Evolutionary conservation across 1,140 invertebrate species (phyloP).

Genomic region (Drepana arcuata): DNA sequence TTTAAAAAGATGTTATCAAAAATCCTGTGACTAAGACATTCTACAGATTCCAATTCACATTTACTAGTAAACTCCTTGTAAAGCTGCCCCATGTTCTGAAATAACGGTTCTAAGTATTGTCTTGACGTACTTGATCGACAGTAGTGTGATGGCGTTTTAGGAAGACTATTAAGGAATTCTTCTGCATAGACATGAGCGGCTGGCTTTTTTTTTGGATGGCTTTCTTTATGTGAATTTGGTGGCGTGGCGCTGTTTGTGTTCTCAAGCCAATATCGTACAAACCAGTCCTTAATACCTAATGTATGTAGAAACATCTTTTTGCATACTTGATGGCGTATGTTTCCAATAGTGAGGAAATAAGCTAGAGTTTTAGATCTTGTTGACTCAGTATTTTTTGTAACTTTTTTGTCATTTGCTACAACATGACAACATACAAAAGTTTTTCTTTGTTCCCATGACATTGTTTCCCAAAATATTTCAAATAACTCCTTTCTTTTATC

Average conservation of each 20-base stretch:
- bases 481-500: conserved; percentile 15
- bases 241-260: conserved; percentile 6
- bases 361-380: conserved; percentile 17
- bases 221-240: conserved; percentile 3
- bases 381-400: conserved; percentile 12
- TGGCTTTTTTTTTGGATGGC: too few relatives aligned
- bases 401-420: conserved; percentile 12
- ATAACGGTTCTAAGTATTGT: conserved; percentile 12
- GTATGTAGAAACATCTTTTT: conserved; percentile 19
- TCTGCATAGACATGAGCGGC: too few relatives aligned
- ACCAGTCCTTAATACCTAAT: conserved; percentile 22
- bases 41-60: conserved; percentile 8
- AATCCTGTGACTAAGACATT: conserved; percentile 10
- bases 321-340: conserved; percentile 18
- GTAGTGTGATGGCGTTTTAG: conserved; percentile 19
- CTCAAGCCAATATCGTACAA: conserved; percentile 17
- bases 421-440: conserved; percentile 13
- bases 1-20: conserved; percentile 24
- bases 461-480: conserved; percentile 11
- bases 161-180: conserved; percentile 12
- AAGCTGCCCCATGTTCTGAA: conserved; percentile 10
- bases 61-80: conserved; percentile 8
- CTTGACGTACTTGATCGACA: conserved; percentile 10
- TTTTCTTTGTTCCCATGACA: conserved; percentile 14
- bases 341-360: conserved; percentile 16